Base-by-base conservation (phyloP, 2,888 invertebrate genomes). In the Meghimatium bilineatum region DNA sequence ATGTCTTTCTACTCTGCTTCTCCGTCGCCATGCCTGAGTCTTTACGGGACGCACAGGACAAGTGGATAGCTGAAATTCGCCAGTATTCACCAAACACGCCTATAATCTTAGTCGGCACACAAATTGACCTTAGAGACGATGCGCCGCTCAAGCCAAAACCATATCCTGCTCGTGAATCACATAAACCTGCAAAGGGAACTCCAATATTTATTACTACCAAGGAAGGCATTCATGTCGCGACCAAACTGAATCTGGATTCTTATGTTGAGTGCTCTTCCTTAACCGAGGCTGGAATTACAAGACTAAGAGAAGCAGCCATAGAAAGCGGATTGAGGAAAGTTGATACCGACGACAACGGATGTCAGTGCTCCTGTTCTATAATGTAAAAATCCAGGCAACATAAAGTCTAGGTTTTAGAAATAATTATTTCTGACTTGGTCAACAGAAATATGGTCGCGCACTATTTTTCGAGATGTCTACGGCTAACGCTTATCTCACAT, bases 1-100 rank as follows among this genome's bases (percentile, higher is more conserved):
- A 92, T 85, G 90, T 92, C 17, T 91, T 92, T 79, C 88, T 92
- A n/a, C 88, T 92, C 14, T 92, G 92, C 84, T 92, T 91, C 85
- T 91, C 91, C 71, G 90, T 92, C 34, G 89, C 88, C 44, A 89
- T 89, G 80, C 90, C 90, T 2, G 88, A 90, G 17, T 90, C 92
- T 20, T 87, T 90, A 74, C 88, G 90, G 69, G 90, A 91, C 80
- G 91, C 91, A 26, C 87, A 88, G 75, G 89, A 89, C 71, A 90
- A 89, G 63, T 92, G 92, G 92, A 88, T 90, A 77, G 90, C 91
- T 12, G 92, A 92, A 87, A 87, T 92, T 72, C 87, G 86, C 29
- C 90, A 90, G 74, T 90, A 91, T 82, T 87, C 89, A 26, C 91
- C 91, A 5, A 86, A 89, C 76, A 89, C 91, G 20, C 91, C 91